Base-by-base conservation (phyloP, 2,113 vertebrate species). In the Colinus virginianus region DNA sequence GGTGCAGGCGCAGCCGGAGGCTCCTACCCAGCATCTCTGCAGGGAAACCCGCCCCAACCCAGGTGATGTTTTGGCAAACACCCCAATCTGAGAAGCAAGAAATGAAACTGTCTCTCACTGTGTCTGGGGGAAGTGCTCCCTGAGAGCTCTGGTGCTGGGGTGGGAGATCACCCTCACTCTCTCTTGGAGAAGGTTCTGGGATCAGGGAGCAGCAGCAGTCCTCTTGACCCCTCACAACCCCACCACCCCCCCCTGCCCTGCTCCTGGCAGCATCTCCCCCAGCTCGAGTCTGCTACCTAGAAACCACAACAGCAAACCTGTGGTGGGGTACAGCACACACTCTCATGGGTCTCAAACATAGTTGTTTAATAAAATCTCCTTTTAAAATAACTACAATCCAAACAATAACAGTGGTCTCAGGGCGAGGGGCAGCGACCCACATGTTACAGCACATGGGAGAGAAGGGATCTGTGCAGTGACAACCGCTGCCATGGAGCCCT, bases 351-450 rank as follows among this genome's bases (percentile, higher is more conserved):
- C 95, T 96, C 95, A 97, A 96, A 97, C 82, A 91, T 68, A 77
- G 36, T 96, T 5, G 1, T 97, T 97, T 97, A 97, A 97, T 97
- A 96, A 97, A 97, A 97, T 91, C 56, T 94, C 71, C 66, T 91
- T 90, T 90, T 82, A 94, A 95, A 96, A 96, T 48, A 95, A 91
- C 95, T 94, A 90, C 93, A 96, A n/a, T 94, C 80, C 69, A 59
- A 77, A 90, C 82, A 89, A 93, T 63, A 42, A 88, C 13, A 2
- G 80, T 38, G 77, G 78, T 43, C 7, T 9, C 4, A 2, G 86
- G 85, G 76, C 74, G 68, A 59, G 38, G 85, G 74, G 80, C 77
- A 68, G 86, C 71, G 79, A 87, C 69, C 79, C 64, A 28, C 0
- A 2, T 32, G n/a, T 13, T 58, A 34, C 34, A 26, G 4, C 32